Evolutionary conservation across 2,888 invertebrate species (phyloP).

Genomic region (Psococerastis gibbosa): DNA sequence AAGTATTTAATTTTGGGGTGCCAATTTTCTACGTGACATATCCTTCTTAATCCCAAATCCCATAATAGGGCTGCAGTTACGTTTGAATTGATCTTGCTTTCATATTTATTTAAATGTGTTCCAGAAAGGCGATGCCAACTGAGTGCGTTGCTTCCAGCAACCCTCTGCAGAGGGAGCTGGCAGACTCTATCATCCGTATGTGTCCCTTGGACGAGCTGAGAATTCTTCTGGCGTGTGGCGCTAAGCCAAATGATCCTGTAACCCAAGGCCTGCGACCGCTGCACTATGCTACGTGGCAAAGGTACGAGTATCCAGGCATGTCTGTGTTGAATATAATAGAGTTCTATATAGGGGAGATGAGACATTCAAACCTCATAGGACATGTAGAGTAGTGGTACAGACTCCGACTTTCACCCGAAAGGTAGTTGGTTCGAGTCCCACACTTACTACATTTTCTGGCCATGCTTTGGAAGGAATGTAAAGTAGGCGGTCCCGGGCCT

Average conservation of each 20-base stretch:
- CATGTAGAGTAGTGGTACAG: background rate
- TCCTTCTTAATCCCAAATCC: too few species aligned
- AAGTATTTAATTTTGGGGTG: too few species aligned
- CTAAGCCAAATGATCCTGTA: conserved; percentile 61
- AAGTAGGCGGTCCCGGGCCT: too few species aligned
- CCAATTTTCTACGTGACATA: too few species aligned
- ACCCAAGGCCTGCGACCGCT: conserved; percentile 73
- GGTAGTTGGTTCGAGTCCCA: too few species aligned
- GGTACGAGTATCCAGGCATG: conserved; percentile 25
- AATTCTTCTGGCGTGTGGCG: conserved; percentile 69
- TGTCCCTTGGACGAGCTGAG: conserved; percentile 73
- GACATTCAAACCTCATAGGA: background rate
- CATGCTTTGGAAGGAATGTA: too few species aligned
- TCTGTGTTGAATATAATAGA: background rate
- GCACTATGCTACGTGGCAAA: conserved; percentile 85
- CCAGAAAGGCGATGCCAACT: conserved; percentile 40
- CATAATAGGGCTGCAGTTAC: too few species aligned
- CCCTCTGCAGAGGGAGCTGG: conserved; percentile 65
- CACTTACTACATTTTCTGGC: too few species aligned
- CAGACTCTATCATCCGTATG: conserved; percentile 77
- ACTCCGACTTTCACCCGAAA: too few species aligned
- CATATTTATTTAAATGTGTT: too few species aligned
- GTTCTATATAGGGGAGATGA: too few species aligned
- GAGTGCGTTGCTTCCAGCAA: conserved; percentile 43
- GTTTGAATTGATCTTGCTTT: too few species aligned